phyloP scores from a whole-genome alignment of 2,113 vertebrate genomes.

The Casuarius casuarius region DNA sequence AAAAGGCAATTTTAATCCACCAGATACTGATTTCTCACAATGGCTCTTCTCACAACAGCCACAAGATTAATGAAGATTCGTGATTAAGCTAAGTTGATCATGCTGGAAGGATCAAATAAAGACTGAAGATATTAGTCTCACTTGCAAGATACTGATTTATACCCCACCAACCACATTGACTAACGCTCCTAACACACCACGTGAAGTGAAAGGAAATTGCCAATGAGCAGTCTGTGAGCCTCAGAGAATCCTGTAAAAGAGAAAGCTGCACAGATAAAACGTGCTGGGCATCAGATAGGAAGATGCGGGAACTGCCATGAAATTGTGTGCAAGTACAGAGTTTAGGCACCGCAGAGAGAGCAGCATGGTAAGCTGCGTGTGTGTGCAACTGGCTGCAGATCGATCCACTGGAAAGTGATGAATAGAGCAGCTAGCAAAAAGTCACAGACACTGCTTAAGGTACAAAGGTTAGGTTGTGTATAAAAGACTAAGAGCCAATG shows the following conservation, averaged over 20 bases:
- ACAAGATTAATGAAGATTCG: not conserved
- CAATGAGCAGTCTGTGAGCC: rapidly evolving
- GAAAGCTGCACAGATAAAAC: not conserved
- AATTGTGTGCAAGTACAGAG: not conserved
- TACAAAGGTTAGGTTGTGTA: not conserved
- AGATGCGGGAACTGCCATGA: not conserved
- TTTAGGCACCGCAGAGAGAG: not conserved
- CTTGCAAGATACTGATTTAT: not conserved
- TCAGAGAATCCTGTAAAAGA: not conserved
- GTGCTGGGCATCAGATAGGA: not conserved
- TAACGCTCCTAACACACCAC: not conserved
- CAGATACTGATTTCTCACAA: not conserved
- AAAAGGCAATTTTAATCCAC: not conserved
- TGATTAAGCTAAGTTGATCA: not conserved
- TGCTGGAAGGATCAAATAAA: not conserved
- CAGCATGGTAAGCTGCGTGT: not conserved
- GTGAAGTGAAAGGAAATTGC: not conserved
- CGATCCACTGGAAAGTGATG: not conserved
- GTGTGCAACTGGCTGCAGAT: not conserved
- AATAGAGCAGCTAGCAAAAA: not conserved
- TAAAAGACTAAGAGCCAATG: not conserved
- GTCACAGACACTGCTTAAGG: not conserved
- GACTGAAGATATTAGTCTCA: not conserved
- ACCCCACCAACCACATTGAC: rapidly evolving
- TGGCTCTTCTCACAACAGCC: not conserved